Percentiles rank a stretch among this genome's conserved stretches.
These are phyloP conservation scores for Chymomyza procnemis DNA, from an alignment of 2,888 invertebrate species.

Conservation along the genomic window DNA sequence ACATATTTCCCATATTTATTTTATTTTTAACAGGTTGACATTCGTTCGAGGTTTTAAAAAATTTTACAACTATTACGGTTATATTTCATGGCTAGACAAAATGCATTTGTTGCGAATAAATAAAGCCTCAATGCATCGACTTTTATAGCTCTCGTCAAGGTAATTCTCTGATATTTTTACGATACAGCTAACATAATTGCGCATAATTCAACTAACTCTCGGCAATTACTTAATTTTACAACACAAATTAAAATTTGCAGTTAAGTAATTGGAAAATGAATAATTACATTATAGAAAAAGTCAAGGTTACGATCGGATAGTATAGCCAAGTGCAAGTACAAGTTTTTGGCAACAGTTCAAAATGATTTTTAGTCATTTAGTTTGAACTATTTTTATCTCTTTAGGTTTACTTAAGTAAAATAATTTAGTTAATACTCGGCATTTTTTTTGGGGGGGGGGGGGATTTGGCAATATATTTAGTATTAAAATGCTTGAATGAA, in stretches of 20 bases:
- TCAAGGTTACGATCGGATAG: not conserved
- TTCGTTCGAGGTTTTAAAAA: not conserved
- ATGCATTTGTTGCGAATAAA: not conserved
- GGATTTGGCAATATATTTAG: too few relatives aligned
- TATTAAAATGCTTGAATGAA: not conserved
- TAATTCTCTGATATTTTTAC: not conserved
- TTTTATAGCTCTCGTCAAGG: not conserved
- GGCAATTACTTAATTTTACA: not conserved
- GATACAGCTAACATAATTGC: not conserved
- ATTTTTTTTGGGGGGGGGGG: too few relatives aligned
- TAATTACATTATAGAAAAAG: not conserved
- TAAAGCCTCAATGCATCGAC: not conserved
- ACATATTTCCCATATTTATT: too few relatives aligned
- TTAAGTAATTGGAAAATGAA: not conserved
- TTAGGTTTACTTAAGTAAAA: not conserved
- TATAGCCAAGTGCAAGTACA: not conserved
- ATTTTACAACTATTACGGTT: not conserved
- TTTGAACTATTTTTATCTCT: not conserved
- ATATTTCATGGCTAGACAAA: not conserved
- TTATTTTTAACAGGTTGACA: too few relatives aligned
- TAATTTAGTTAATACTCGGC: too few relatives aligned
- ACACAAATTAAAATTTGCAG: not conserved
- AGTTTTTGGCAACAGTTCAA: not conserved
- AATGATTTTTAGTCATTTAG: not conserved
- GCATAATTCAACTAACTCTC: not conserved